Base-by-base conservation (phyloP, 2,797 vertebrate species). In the Heterohyrax brucei region DNA sequence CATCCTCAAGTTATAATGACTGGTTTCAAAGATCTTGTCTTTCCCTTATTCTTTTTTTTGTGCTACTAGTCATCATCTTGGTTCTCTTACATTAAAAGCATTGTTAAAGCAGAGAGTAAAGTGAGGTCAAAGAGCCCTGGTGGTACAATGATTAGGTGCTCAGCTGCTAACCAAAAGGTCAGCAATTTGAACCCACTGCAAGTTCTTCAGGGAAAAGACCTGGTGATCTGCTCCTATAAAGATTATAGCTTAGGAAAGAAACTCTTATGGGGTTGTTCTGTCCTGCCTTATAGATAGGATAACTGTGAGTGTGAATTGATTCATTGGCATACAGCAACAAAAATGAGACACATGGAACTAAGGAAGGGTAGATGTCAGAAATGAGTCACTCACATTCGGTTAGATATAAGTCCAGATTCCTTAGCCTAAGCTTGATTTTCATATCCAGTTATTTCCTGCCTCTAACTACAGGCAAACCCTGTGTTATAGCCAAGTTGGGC, bases 41-140 rank as follows among this genome's bases (percentile, higher is more conserved):
- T 92, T 78, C 13, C 30, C 72, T 72, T 70, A 44, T 44, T 73
- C 50, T 76, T 86, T 93, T 82, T 82, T 76, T 91, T 26, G 26
- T 78, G 3, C 12, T 89, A 8, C 53, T 93, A 72, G 82, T 95
- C 33, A 85, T 73, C 2, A 10, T 68, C n/a, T 77, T 88, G 62
- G 26, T 88, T 81, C 28, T 92, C 59, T 90, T 33, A 91, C 39
- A 7, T 95, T 88, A 96, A 87, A 89, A 94, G 86, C 77, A 62
- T 39, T 79, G 6, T 85, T 76, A 44, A 7, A 92, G 46, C 26
- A 39, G n/a, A 26, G 59, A 93, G 30, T 39, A 9, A 46, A 85
- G 62, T 83, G 82, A 96, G 84, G 83, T 22, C 14, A 72, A 72
- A 18, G 68, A 72, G 1, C 68, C 30, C 68, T 72, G 16, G 16